Evolutionary conservation across 2,113 vertebrate species (phyloP).

Genomic region (Henicopernis longicauda): DNA sequence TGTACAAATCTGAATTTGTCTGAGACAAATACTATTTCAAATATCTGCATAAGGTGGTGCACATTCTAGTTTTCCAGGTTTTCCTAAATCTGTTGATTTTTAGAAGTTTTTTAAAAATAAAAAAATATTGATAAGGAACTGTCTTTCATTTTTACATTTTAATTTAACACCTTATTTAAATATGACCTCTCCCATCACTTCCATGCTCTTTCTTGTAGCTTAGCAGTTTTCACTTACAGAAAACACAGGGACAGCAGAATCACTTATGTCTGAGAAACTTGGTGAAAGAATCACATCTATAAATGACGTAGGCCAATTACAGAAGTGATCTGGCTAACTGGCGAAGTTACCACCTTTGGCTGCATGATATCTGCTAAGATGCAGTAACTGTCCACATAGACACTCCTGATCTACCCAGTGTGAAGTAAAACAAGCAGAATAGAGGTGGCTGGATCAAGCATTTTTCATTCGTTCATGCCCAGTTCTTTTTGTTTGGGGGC

Average conservation of each 20-base stretch:
- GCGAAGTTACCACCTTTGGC: background rate
- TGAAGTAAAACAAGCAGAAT: background rate
- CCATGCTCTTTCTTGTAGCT: background rate
- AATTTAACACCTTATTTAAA: background rate
- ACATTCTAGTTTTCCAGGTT: background rate
- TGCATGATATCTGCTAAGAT: background rate
- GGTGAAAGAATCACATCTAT: background rate
- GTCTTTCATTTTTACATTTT: background rate
- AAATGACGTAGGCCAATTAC: background rate
- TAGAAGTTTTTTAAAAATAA: background rate
- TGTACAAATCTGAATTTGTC: background rate
- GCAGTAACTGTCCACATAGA: background rate
- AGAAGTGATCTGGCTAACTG: background rate
- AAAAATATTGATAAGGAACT: background rate
- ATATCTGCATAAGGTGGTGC: background rate
- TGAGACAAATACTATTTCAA: background rate
- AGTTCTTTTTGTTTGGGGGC: background rate
- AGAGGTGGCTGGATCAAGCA: background rate
- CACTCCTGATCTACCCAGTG: background rate
- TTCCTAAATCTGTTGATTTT: background rate
- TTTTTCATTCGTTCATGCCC: background rate
- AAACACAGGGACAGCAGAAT: background rate
- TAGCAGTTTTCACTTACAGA: background rate
- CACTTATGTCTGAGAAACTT: background rate
- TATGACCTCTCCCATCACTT: background rate